Evolutionary conservation across 2,888 invertebrate genomes (phyloP).

Genomic region (Clistopyga incitator): DNA sequence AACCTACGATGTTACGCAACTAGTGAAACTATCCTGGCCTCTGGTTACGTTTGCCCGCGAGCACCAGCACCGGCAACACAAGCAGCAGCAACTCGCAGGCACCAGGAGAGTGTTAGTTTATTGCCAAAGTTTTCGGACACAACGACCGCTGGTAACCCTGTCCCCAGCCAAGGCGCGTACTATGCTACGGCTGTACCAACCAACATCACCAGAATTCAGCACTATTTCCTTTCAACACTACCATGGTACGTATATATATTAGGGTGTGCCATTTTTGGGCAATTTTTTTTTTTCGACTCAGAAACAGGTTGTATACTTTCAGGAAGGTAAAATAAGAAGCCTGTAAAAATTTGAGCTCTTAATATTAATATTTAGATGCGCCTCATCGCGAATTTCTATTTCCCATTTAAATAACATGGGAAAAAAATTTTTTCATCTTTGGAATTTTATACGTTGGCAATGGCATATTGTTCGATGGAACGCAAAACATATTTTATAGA

Average conservation of each 20-base stretch:
- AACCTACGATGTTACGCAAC: conserved; percentile 76
- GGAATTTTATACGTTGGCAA: no score
- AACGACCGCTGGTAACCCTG: conserved; percentile 84
- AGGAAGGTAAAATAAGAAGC: no score
- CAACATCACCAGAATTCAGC: conserved; percentile 64
- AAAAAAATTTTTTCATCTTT: no score
- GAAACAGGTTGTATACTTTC: no score
- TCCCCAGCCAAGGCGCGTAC: conserved; percentile 71
- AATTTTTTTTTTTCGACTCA: no score
- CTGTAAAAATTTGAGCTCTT: no score
- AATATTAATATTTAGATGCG: no score
- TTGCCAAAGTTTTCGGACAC: conserved; percentile 84
- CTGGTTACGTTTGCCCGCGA: conserved; percentile 75
- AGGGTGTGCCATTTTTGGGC: no score
- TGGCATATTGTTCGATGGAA: no score
- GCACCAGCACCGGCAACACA: conserved; percentile 36
- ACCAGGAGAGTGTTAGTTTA: conserved; percentile 82
- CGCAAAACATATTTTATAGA: no score
- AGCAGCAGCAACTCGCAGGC: conserved; percentile 48
- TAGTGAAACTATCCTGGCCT: conserved; percentile 82
- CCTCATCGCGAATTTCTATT: no score
- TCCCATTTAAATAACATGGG: no score
- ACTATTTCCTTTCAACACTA: conserved; percentile 62
- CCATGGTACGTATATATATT: not conserved
- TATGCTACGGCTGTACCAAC: conserved; percentile 71